Conservation (phyloP, 2,113 vertebrate species). For the Tringa solitaria region DNA sequence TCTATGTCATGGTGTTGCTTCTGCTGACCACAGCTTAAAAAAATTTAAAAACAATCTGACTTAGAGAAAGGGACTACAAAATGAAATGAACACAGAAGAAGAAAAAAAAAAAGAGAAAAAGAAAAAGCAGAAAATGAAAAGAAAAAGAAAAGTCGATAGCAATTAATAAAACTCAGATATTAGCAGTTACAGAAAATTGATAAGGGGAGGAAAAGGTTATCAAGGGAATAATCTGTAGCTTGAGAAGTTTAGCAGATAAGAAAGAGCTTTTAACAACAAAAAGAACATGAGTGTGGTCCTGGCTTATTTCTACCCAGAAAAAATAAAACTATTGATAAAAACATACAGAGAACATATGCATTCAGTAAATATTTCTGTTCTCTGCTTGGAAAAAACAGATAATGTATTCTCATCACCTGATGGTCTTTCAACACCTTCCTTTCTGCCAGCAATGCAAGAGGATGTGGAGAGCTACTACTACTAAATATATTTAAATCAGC, state of each 20-base stretch:
- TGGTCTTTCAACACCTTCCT: background rate
- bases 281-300: background rate
- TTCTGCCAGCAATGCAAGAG: background rate
- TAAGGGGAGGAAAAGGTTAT: background rate
- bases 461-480: background rate
- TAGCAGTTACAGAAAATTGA: background rate
- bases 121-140: no score
- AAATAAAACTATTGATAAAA: background rate
- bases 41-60: background rate
- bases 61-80: background rate
- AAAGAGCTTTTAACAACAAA: background rate
- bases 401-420: background rate
- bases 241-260: background rate
- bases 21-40: background rate
- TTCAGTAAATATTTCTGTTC: background rate
- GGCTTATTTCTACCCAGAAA: background rate
- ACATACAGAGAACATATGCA: background rate
- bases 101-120: no score
- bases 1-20: background rate
- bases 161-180: background rate
- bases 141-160: background rate
- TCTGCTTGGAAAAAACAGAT: background rate
- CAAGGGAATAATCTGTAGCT: background rate
- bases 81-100: fast-evolving
- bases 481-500: background rate